Percentiles rank a stretch among this genome's conserved stretches.
Conservation (phyloP, 2,113 vertebrate genomes). For the Sturnira hondurensis region DNA sequence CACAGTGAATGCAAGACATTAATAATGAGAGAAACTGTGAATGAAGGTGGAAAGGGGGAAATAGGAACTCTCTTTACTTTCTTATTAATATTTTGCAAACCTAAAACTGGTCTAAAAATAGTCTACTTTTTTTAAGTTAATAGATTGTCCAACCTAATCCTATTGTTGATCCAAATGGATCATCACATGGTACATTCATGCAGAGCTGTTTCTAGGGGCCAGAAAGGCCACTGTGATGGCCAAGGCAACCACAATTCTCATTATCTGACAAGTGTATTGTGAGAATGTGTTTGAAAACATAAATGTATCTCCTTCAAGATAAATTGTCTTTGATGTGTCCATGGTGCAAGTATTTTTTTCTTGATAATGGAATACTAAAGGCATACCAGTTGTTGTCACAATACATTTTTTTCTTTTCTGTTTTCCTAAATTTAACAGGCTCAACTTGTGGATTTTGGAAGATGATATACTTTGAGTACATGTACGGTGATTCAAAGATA, state of each 20-base stretch:
- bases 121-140: not conserved
- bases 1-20: not conserved
- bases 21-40: not conserved
- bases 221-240: not conserved
- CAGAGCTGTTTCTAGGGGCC: not conserved
- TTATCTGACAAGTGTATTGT: not conserved
- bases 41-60: not conserved
- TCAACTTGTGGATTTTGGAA: conserved; percentile 19
- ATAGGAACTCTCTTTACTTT: not conserved
- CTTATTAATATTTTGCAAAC: not conserved
- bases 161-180: not conserved
- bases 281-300: not conserved
- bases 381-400: conserved; percentile 2
- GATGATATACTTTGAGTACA: conserved; percentile 12
- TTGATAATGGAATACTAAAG: conserved; percentile 10
- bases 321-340: not conserved
- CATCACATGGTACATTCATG: not conserved
- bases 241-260: not conserved
- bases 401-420: not conserved
- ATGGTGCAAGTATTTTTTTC: not conserved
- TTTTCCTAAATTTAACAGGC: conserved; percentile 34
- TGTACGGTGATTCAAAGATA: conserved; percentile 53
- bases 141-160: not conserved
- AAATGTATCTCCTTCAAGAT: not conserved
- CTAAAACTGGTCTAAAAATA: not conserved